These are phyloP conservation scores for Hydropsyche betteni DNA, from an alignment of 2,888 invertebrate genomes.

Conservation along the genomic window DNA sequence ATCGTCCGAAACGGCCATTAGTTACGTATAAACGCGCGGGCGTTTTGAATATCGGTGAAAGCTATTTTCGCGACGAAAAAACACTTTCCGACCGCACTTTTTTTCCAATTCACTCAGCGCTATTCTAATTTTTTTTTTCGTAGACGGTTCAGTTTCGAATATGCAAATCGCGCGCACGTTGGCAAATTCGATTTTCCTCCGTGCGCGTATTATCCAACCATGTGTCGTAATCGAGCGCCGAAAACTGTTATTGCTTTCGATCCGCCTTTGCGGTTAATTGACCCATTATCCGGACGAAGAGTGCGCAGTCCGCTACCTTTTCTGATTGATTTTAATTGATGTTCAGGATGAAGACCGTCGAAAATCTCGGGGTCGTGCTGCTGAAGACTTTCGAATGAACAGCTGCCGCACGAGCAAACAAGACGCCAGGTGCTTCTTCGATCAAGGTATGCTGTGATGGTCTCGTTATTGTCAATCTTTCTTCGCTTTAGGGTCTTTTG, in stretches of 20 bases:
- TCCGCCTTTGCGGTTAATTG: too few species aligned
- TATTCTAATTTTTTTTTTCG: too few species aligned
- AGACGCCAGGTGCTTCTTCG: constrained; percentile 21
- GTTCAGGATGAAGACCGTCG: constrained; percentile 26
- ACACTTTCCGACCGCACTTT: constrained; percentile 6
- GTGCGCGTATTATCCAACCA: too few species aligned
- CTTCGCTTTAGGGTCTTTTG: not conserved
- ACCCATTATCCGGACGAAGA: too few species aligned
- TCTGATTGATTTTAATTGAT: not conserved
- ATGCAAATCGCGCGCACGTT: too few species aligned
- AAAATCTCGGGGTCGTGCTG: constrained; percentile 23
- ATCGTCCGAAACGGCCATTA: not conserved
- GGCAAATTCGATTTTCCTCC: too few species aligned
- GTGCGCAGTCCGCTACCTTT: too few species aligned
- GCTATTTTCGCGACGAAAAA: constrained; percentile 16
- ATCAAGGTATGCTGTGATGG: constrained; percentile 10
- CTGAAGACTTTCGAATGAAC: constrained; percentile 28
- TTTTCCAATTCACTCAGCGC: too few species aligned
- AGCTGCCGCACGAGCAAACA: constrained; percentile 23
- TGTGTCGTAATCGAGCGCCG: too few species aligned
- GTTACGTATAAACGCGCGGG: not conserved
- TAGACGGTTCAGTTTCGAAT: too few species aligned
- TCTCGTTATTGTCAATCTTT: constrained; percentile 12
- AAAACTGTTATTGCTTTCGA: too few species aligned
- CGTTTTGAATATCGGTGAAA: constrained; percentile 28